Conservation (phyloP, 2,888 invertebrate species). For the Homarus gammarus region DNA sequence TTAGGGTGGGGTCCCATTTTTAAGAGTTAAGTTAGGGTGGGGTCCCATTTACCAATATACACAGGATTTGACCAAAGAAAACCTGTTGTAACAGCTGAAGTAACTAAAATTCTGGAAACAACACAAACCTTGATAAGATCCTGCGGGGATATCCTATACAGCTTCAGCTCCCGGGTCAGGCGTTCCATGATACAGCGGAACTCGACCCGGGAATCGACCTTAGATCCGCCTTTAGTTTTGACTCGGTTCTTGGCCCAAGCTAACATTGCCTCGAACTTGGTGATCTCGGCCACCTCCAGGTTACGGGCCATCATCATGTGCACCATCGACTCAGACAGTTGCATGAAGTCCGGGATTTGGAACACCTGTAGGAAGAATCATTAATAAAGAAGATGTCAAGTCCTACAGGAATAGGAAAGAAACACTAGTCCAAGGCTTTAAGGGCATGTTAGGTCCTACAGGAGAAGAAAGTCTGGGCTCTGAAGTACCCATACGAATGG, state of each 20-base stretch:
- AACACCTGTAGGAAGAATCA: slow-evolving; percentile 82
- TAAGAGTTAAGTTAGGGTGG: too few species aligned
- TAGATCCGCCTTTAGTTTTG: slow-evolving; percentile 85
- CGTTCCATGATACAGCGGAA: slow-evolving; percentile 96
- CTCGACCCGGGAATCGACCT: slow-evolving; percentile 91
- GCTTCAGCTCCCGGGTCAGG: slow-evolving; percentile 91
- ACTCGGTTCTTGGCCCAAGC: slow-evolving; percentile 93
- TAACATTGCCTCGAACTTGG: slow-evolving; percentile 95
- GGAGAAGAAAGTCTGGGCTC: too few species aligned
- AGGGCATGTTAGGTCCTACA: too few species aligned
- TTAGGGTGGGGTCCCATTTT: too few species aligned
- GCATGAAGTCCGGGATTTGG: slow-evolving; percentile 90
- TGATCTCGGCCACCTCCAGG: slow-evolving; percentile 91
- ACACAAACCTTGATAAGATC: slow-evolving; percentile 89
- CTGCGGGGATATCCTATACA: slow-evolving; percentile 94
- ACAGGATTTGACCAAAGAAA: too few species aligned
- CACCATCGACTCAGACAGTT: slow-evolving; percentile 95
- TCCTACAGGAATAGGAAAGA: too few species aligned
- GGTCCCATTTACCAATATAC: too few species aligned
- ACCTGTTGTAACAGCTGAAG: too few species aligned
- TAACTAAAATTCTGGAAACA: too few species aligned
- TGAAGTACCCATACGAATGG: too few species aligned
- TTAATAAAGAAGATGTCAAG: too few species aligned
- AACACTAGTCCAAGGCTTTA: too few species aligned
- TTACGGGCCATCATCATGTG: slow-evolving; percentile 96